Evolutionary conservation across 2,113 vertebrate species (phyloP).

Genomic region (Lethenteron camtschaticum): DNA sequence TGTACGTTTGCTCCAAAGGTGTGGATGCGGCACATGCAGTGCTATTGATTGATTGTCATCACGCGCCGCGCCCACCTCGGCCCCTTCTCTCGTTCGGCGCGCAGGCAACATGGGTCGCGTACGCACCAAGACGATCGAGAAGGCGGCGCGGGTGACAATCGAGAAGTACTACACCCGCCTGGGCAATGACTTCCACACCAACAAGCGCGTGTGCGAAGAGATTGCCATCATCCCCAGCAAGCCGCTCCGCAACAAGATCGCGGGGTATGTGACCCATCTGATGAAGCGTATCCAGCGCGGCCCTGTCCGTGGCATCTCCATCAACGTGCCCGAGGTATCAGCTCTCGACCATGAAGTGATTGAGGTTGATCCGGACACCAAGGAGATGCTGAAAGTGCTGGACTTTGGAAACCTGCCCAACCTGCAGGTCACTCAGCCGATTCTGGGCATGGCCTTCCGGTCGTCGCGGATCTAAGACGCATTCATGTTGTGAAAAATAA

Average conservation of each 20-base stretch:
- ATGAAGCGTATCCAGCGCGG: conserved; percentile 95
- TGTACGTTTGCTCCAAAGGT: no score
- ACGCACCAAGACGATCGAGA: conserved; percentile 88
- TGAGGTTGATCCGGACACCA: conserved; percentile 82
- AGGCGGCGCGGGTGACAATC: conserved; percentile 80
- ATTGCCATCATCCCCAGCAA: conserved; percentile 97
- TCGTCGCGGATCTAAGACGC: conserved; percentile 20
- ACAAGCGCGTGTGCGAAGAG: conserved; percentile 92
- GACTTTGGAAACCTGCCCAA: conserved; percentile 74
- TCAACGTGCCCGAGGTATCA: conserved; percentile 84
- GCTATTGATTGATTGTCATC: no score
- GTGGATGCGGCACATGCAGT: no score
- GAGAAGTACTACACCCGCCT: conserved; percentile 95
- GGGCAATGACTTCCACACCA: conserved; percentile 88
- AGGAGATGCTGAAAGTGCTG: conserved; percentile 93
- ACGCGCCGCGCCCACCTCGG: no score
- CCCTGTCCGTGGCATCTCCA: conserved; percentile 79
- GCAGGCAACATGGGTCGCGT: conserved; percentile 37
- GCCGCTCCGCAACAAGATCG: conserved; percentile 88
- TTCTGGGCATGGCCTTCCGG: conserved; percentile 70
- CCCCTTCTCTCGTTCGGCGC: no score
- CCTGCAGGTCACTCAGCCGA: conserved; percentile 70
- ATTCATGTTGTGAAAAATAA: no score
- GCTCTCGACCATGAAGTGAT: conserved; percentile 89
- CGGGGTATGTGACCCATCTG: conserved; percentile 83